Conservation (phyloP, 2,113 vertebrate species). For the Bos javanicus region DNA sequence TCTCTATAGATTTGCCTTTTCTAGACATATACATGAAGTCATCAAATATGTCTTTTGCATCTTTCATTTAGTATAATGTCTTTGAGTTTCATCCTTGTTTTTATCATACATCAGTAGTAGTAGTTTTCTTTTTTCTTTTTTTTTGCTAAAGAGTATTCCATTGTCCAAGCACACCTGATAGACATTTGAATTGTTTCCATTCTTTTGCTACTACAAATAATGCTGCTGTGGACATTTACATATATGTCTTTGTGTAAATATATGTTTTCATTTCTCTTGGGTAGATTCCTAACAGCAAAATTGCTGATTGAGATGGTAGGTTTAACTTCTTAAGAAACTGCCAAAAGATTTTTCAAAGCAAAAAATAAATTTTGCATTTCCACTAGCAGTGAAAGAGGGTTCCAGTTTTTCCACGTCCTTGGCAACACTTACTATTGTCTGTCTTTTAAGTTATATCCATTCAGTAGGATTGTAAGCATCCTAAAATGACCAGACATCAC, state of each 20-base stretch:
- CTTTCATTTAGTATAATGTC: background rate
- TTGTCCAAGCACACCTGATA: background rate
- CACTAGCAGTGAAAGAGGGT: background rate
- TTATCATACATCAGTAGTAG: background rate
- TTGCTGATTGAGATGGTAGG: background rate
- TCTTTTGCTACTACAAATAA: background rate
- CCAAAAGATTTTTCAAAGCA: conserved; percentile 18
- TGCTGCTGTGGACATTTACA: background rate
- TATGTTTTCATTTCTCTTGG: conserved; percentile 19
- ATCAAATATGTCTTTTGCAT: background rate
- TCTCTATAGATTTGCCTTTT: background rate
- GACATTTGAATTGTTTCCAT: background rate
- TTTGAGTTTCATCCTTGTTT: background rate
- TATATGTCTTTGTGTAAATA: background rate
- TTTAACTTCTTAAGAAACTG: conserved; percentile 11
- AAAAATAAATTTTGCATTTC: conserved; percentile 17
- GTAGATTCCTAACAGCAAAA: conserved; percentile 8
- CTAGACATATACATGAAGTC: background rate
- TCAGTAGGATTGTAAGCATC: background rate
- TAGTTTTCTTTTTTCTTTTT: background rate
- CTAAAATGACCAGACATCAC: background rate
- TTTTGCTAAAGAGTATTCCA: background rate
- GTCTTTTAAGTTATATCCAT: background rate
- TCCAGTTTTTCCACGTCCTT: background rate
- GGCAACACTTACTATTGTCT: background rate